A percentile compares a stretch with the other conserved stretches of the same genome.
Conservation (phyloP, 2,113 vertebrate genomes). For the Scortum barcoo region DNA sequence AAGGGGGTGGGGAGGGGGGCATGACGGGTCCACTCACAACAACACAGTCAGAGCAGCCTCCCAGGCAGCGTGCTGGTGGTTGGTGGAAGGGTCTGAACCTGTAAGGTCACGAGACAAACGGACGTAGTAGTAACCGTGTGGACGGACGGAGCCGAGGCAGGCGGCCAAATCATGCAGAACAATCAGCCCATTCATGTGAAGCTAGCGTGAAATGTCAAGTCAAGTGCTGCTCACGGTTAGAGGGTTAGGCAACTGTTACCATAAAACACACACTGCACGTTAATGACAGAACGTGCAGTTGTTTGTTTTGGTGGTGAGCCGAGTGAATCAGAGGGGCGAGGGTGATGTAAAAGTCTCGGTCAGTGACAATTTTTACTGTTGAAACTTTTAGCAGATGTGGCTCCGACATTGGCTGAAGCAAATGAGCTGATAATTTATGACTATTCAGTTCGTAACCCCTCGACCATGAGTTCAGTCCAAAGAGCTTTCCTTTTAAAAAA, state of each 20-base stretch:
- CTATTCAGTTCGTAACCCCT: too few relatives aligned
- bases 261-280: conserved; percentile 14
- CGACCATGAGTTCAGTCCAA: too few relatives aligned
- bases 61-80: conserved; percentile 47
- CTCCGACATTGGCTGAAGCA: conserved; percentile 36
- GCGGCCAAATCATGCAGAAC: conserved; percentile 63
- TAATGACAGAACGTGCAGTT: conserved; percentile 19
- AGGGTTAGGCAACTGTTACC: conserved; percentile 73
- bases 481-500: too few relatives aligned
- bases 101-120: conserved; percentile 72
- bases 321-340: neutral
- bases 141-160: conserved; percentile 48
- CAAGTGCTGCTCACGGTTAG: conserved; percentile 67
- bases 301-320: conserved; percentile 58
- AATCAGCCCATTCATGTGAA: conserved; percentile 76
- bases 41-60: conserved; percentile 59
- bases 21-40: conserved; percentile 69
- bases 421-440: neutral
- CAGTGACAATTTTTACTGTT: neutral
- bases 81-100: conserved; percentile 65
- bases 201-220: conserved; percentile 74
- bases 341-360: neutral
- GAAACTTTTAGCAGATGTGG: conserved; percentile 49
- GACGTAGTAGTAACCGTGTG: conserved; percentile 63
- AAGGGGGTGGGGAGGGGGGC: conserved; percentile 13